Evolutionary conservation across 1,140 invertebrate species (phyloP), one percentile per base, ranked within the genome.

Genomic region (Papilio machaon): DNA sequence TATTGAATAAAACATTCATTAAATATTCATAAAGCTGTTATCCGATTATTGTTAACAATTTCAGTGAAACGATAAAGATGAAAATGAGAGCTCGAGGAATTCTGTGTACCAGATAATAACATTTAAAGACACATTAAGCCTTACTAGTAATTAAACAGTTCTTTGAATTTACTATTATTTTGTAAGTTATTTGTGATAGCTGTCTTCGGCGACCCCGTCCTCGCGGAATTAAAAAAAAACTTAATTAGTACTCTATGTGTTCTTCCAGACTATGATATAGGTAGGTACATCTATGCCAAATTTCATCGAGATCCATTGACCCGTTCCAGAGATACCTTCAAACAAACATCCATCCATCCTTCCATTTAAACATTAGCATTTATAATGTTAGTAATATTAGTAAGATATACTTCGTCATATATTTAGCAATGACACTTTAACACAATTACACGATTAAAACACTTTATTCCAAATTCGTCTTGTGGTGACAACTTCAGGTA

Each of bases 11-110:
- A 35, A 11, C 64, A 35, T 3, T 11, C 64, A 70, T 70, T 30
- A 70, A 70, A 70, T 70, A 70, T 38, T 70, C 64, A 38, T 70
- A 35, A 35, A 35, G 30, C 30, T 35, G 30, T 58, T 30, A 58
- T 70, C 19, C 60, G 19, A 64, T 70, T 70, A 38, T 70, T 38
- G 64, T 70, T 30, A 70, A 35, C 30, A 70, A 38, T 67, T 67
- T 70, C 64, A 35, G 1, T 6, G 64, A 35, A 35, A 70, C 11
- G 10, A 64, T 23, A 30, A 64, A 64, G 23, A 15, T 35, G 11
- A 35, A 38, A 70, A 13, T 30, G 9, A 30, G 60, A 13, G 60
- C 11, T 19, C 58, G 49, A 9, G 17, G 54, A 58, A 58, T n/a
- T 17, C 17, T 7, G 52, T 17, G 52, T 15, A 6, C 8, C 54